phyloP scores from a whole-genome alignment of 2,113 vertebrate species.

The Aphyosemion australe region DNA sequence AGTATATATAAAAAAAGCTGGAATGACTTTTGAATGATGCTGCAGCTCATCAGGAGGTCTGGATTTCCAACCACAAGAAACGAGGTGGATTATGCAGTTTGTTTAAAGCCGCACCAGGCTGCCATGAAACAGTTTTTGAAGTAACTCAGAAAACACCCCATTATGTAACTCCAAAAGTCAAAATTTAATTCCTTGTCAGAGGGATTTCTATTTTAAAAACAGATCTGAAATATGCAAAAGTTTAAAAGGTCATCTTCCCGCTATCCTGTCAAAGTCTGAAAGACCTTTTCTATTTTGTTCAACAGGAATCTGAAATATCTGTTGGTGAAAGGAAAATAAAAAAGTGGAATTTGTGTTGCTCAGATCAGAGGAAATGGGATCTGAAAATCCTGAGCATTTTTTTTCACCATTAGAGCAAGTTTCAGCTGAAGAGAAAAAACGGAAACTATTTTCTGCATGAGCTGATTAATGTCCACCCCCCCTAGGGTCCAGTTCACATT shows the following conservation, averaged over 20 bases:
- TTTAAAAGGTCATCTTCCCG: background rate
- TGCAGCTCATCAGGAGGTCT: background rate
- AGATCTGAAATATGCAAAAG: background rate
- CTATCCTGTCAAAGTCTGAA: background rate
- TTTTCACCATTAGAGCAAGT: background rate
- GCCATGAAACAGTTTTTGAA: background rate
- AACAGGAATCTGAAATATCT: background rate
- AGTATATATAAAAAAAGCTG: background rate
- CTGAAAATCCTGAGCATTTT: background rate
- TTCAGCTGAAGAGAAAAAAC: slow-evolving; percentile 1
- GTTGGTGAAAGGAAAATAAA: background rate
- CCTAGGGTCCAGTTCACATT: background rate
- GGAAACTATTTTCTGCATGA: background rate
- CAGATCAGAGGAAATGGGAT: background rate
- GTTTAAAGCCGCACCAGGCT: slow-evolving; percentile 4
- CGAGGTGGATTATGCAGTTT: background rate
- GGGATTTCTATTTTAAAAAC: background rate
- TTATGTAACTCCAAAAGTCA: background rate
- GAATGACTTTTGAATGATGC: slow-evolving; percentile 5
- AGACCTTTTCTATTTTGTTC: background rate
- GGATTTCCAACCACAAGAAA: background rate
- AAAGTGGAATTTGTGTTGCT: background rate
- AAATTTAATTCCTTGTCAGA: background rate
- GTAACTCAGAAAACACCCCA: background rate
- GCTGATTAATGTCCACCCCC: background rate